phyloP scores from a whole-genome alignment of 2,113 vertebrate genomes.

The Centropus bengalensis region DNA sequence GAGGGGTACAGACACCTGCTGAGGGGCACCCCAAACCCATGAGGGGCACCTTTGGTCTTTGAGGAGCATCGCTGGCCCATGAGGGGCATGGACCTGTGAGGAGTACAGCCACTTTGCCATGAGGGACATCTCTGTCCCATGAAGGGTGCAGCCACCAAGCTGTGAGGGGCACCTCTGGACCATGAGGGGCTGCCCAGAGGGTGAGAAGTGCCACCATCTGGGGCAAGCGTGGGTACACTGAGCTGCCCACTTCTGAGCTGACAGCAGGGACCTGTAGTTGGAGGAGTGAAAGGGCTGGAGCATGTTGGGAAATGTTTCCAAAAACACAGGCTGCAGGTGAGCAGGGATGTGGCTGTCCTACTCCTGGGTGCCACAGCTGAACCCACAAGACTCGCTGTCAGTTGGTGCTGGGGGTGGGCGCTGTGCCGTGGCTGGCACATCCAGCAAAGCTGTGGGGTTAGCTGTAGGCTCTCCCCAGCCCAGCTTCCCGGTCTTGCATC shows the following conservation, averaged over 20 bases:
- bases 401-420: fast-evolving
- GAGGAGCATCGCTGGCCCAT: too few relatives aligned
- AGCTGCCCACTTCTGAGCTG: background rate
- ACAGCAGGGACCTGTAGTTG: background rate
- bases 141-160: background rate
- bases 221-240: background rate
- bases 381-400: fast-evolving
- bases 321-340: background rate
- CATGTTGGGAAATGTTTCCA: fast-evolving
- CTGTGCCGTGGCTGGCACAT: background rate
- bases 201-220: background rate
- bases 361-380: fast-evolving
- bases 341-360: background rate
- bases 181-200: background rate
- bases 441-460: fast-evolving
- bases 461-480: background rate
- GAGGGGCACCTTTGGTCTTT: background rate
- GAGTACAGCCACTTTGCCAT: background rate
- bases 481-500: fast-evolving
- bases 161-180: background rate
- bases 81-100: too few relatives aligned
- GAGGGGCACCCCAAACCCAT: background rate
- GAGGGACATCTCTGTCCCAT: background rate
- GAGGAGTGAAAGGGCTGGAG: background rate
- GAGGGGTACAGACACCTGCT: background rate